Evolutionary conservation across 2,113 vertebrate genomes (phyloP).

Genomic region (Scatophagus argus): DNA sequence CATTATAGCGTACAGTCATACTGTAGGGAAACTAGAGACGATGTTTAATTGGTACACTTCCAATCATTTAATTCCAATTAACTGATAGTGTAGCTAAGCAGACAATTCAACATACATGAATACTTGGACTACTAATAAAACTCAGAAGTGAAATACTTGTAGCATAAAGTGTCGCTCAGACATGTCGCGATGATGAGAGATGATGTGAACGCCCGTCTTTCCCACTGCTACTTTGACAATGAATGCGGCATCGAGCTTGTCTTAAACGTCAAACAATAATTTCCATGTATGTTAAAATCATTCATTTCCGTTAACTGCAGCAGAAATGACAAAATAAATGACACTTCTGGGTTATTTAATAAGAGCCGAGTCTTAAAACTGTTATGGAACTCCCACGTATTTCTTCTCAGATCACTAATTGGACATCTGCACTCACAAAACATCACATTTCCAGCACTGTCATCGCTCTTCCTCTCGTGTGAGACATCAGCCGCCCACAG

Average conservation of each 20-base stretch:
- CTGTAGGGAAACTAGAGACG: background rate
- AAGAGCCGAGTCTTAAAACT: constrained; percentile 3
- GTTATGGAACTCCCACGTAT: constrained; percentile 15
- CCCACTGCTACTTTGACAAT: background rate
- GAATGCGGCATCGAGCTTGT: background rate
- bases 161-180: background rate
- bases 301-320: background rate
- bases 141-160: background rate
- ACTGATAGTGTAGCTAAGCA: background rate
- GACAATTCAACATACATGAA: background rate
- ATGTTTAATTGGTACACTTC: background rate
- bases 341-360: constrained; percentile 2
- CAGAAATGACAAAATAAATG: background rate
- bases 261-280: background rate
- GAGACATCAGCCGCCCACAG: constrained; percentile 23
- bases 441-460: constrained; percentile 22
- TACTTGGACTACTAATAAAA: too few species aligned
- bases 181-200: too few species aligned
- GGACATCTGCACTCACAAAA: constrained; percentile 16
- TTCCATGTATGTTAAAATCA: background rate
- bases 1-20: background rate
- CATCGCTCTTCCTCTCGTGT: background rate
- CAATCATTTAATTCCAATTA: background rate
- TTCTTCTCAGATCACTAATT: constrained; percentile 31
- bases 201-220: background rate